phyloP scores from a whole-genome alignment of 2,888 invertebrate genomes.

The Drosophila affinis region DNA sequence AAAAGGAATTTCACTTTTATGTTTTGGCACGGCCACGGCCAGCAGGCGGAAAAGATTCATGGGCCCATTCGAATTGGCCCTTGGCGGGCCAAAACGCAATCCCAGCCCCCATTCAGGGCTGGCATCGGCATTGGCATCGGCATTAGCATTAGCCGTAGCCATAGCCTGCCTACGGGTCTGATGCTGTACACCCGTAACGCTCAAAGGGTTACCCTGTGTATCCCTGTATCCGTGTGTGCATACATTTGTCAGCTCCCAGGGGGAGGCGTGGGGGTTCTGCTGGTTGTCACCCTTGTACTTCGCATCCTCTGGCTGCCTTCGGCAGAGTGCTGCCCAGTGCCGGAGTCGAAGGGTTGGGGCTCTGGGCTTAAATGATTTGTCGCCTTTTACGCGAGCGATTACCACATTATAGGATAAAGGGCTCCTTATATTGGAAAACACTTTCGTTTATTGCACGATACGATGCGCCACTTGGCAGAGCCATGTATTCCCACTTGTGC shows the following conservation, averaged over 20 bases:
- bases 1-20: constrained; percentile 80
- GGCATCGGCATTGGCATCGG: constrained; percentile 50
- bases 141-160: constrained; percentile 54
- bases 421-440: constrained; percentile 76
- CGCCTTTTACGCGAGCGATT: constrained; percentile 83
- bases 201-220: constrained; percentile 66
- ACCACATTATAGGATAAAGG: constrained; percentile 81
- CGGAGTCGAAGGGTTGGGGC: constrained; percentile 1
- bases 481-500: constrained; percentile 71
- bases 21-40: constrained; percentile 65
- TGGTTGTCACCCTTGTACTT: constrained; percentile 72
- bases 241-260: constrained; percentile 56
- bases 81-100: constrained; percentile 14
- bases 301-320: not conserved
- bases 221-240: constrained; percentile 38
- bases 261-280: constrained; percentile 8
- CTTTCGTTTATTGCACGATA: constrained; percentile 75
- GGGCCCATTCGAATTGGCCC: constrained; percentile 65
- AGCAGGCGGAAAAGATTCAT: constrained; percentile 71
- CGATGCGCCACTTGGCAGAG: constrained; percentile 49
- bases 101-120: not conserved
- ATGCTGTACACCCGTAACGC: constrained; percentile 8
- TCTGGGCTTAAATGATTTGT: constrained; percentile 81
- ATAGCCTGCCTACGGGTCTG: constrained; percentile 56
- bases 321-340: too few species aligned